These are phyloP conservation scores for Stichopus chloronotus DNA, from an alignment of 35 echinoderm and acorn worm genomes.

Conservation along the genomic window DNA sequence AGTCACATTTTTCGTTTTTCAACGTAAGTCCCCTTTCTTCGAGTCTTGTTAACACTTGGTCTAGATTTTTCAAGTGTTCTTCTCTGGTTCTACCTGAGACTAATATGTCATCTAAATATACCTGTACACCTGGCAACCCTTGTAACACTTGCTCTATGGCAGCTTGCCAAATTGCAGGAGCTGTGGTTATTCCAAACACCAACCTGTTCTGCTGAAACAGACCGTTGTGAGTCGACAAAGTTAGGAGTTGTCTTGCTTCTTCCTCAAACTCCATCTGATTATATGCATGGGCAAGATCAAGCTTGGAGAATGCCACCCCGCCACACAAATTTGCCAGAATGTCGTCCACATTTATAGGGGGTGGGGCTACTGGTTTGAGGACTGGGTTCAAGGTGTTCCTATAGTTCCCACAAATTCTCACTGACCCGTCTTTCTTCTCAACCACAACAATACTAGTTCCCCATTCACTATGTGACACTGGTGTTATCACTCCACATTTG, in stretches of 20 bases:
- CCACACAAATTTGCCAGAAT: constrained; percentile 63
- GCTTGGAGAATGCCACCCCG: constrained; percentile 50
- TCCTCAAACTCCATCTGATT: constrained; percentile 67
- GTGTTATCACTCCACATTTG: constrained; percentile 51
- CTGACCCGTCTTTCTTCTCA: constrained; percentile 54
- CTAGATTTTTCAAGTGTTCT: constrained; percentile 53
- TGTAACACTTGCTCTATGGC: constrained; percentile 58
- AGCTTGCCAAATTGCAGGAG: constrained; percentile 60
- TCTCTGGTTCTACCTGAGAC: constrained; percentile 34
- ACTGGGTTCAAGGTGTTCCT: constrained; percentile 59
- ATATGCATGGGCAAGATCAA: constrained; percentile 58
- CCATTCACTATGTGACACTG: constrained; percentile 58
- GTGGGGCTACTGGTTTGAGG: constrained; percentile 53
- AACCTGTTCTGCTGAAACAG: constrained; percentile 62
- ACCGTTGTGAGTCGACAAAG: constrained; percentile 49
- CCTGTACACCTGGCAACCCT: constrained; percentile 27
- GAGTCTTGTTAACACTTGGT: constrained; percentile 55
- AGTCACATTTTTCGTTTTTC: constrained; percentile 65
- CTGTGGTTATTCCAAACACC: constrained; percentile 64
- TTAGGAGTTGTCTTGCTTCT: constrained; percentile 32
- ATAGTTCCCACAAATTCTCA: constrained; percentile 67
- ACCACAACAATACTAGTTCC: constrained; percentile 42
- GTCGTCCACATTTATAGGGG: constrained; percentile 66
- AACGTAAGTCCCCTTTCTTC: constrained; percentile 49
- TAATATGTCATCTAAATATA: constrained; percentile 66